Evolutionary conservation across 2,113 vertebrate species (phyloP), one percentile per base, ranked within the genome.

Genomic region (Chrysochloris asiatica): DNA sequence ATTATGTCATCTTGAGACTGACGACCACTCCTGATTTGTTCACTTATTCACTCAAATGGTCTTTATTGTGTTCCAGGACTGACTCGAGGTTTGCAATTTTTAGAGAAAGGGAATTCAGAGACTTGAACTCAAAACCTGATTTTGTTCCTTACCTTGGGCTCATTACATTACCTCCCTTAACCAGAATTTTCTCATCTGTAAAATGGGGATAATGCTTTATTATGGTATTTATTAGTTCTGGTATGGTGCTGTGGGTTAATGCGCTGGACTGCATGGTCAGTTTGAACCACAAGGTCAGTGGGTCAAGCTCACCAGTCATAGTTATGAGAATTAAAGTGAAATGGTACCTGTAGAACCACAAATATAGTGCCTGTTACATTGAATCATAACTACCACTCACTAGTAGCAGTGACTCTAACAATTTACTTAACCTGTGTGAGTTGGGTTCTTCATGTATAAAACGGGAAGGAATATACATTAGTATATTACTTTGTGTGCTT

Each of bases 1-100:
- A 8, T 93, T 81, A 82, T 88, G n/a, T 94, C 81, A 79, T 81
- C 56, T 61, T 54, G 63, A 83, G 45, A 91, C n/a, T 85, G 75
- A 86, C 21, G 82, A 85, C 43, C 56, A 22, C 21, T 50, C 82
- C 33, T 76, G 50, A 6, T 48, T 82, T 41, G 33, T 65, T 92
- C 78, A 83, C 52, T 61, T 89, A 71, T 59, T 82, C 81, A 86
- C 88, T 83, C 59, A 52, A 45, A 56, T 87, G 65, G 41, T 63
- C 52, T 89, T 50, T 59, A 33, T 19, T 36, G 50, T 59, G 28
- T 88, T 63, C 59, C 72, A 54, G 91, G 38, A 2, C 10, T 77
- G 3, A 77, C 19, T 76, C 48, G 59, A 80, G 43, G 13, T 4
- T 67, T 88, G 33, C 38, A 24, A 13, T 56, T 89, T 96, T 92